phyloP scores from a whole-genome alignment of 35 echinoderm and acorn worm genomes.

The Amphiura filiformis region DNA sequence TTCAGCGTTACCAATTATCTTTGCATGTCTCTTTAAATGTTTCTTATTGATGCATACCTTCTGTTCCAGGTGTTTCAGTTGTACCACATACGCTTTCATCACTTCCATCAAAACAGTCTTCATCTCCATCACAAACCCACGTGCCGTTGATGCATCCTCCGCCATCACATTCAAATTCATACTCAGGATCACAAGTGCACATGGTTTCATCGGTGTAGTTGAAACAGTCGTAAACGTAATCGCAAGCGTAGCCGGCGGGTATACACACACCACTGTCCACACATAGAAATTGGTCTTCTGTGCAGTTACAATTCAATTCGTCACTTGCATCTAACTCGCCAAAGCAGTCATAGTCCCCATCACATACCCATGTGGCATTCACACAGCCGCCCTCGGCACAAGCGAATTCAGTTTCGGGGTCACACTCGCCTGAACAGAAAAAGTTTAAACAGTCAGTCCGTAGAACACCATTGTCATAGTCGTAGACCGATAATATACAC shows the following conservation, averaged over 20 bases:
- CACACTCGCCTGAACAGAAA: too few species aligned
- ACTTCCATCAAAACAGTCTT: conserved; percentile 83
- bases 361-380: too few species aligned
- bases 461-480: too few species aligned
- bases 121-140: conserved; percentile 80
- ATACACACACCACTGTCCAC: conserved; percentile 73
- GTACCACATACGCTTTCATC: conserved; percentile 80
- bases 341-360: not conserved
- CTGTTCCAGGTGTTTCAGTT: too few species aligned
- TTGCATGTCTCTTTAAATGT: too few species aligned
- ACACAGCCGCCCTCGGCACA: too few species aligned
- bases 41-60: too few species aligned
- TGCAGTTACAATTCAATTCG: not conserved
- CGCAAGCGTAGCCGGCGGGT: conserved; percentile 79
- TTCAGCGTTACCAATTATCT: too few species aligned
- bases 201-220: conserved; percentile 56
- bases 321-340: not conserved
- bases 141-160: conserved; percentile 64
- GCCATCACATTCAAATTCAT: not conserved
- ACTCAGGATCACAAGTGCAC: too few species aligned
- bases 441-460: too few species aligned
- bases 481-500: too few species aligned
- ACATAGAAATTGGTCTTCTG: conserved; percentile 44
- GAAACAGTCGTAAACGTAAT: conserved; percentile 62
- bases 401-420: too few species aligned